Evolutionary conservation across 2,888 invertebrate species (phyloP).

Genomic region (Scaptomyza caliginosa): DNA sequence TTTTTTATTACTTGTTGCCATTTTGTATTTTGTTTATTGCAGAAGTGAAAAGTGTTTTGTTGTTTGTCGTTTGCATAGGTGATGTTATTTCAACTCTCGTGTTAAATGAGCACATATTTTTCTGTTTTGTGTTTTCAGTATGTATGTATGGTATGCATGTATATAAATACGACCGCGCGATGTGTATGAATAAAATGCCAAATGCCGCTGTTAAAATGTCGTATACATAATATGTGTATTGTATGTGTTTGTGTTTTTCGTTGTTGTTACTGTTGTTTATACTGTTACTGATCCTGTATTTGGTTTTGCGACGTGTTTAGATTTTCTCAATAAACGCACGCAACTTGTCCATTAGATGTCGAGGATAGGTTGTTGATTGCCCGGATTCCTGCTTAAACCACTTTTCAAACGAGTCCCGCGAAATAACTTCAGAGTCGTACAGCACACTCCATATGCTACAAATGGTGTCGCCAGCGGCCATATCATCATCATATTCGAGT

Average conservation of each 20-base stretch:
- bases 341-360: slow-evolving; percentile 49
- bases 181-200: slow-evolving; percentile 31
- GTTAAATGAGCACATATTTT: neutral
- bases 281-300: neutral
- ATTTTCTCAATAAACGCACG: slow-evolving; percentile 55
- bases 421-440: slow-evolving; percentile 80
- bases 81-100: slow-evolving; percentile 1
- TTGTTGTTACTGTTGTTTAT: slow-evolving; percentile 30
- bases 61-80: slow-evolving; percentile 16
- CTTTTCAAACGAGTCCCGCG: slow-evolving; percentile 81
- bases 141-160: slow-evolving; percentile 11
- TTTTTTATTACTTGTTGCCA: slow-evolving; percentile 6
- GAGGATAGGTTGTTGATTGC: slow-evolving; percentile 35
- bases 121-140: neutral
- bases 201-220: slow-evolving; percentile 27
- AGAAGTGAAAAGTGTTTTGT: slow-evolving; percentile 19
- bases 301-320: slow-evolving; percentile 24
- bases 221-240: slow-evolving; percentile 22
- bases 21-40: slow-evolving; percentile 27
- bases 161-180: slow-evolving; percentile 56
- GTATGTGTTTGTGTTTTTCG: slow-evolving; percentile 28
- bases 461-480: slow-evolving; percentile 73
- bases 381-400: slow-evolving; percentile 71
- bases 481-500: slow-evolving; percentile 59
- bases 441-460: slow-evolving; percentile 72